These are phyloP conservation scores for Corythoichthys intestinalis DNA, from an alignment of 2,113 vertebrate species.

Conservation along the genomic window DNA sequence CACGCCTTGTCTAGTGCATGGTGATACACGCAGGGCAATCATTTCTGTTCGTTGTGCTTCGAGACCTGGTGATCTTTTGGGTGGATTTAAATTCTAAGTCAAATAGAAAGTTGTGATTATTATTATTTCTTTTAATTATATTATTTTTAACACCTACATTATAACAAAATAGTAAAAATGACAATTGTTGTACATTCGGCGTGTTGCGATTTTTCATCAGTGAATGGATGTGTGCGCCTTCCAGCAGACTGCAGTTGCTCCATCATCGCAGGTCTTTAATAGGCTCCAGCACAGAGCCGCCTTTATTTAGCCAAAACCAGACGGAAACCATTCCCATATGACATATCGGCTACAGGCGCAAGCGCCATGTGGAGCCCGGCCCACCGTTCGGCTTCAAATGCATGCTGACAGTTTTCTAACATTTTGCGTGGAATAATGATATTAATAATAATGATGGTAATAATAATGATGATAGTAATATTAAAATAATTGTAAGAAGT, in stretches of 20 bases:
- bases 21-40: slow-evolving; percentile 37
- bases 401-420: neutral
- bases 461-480: neutral
- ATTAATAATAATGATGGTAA: neutral
- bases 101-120: neutral
- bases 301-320: slow-evolving; percentile 60
- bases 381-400: neutral
- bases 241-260: slow-evolving; percentile 58
- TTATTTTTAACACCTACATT: slow-evolving; percentile 1
- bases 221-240: slow-evolving; percentile 29
- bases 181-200: neutral
- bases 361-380: slow-evolving; percentile 32
- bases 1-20: slow-evolving; percentile 1
- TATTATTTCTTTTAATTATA: slow-evolving; percentile 8
- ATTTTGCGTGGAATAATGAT: neutral
- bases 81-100: slow-evolving; percentile 32
- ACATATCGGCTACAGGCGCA: slow-evolving; percentile 52
- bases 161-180: no score
- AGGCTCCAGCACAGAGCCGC: slow-evolving; percentile 62
- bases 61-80: slow-evolving; percentile 34
- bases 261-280: slow-evolving; percentile 61
- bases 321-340: slow-evolving; percentile 66
- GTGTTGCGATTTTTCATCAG: slow-evolving; percentile 24
- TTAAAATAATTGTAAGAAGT: neutral
- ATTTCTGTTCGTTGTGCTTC: slow-evolving; percentile 22